Evolutionary conservation across 2,113 vertebrate genomes (phyloP).

Genomic region (Meleagris gallopavo): DNA sequence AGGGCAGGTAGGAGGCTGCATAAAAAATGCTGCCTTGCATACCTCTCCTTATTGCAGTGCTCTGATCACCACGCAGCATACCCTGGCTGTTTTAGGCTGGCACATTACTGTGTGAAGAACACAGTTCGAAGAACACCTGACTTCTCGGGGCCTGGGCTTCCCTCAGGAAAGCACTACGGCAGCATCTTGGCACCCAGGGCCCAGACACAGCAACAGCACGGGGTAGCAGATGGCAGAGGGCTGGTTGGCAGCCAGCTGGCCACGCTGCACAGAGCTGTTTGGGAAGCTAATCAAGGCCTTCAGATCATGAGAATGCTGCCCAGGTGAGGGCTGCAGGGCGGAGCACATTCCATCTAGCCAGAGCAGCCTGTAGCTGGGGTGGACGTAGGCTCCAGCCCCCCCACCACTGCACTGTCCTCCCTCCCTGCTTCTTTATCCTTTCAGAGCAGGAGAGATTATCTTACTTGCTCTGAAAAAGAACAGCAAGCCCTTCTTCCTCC

Average conservation of each 20-base stretch:
- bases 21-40: background rate
- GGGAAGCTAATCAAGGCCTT: conserved; percentile 51
- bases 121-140: conserved; percentile 4
- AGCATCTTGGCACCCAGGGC: conserved; percentile 19
- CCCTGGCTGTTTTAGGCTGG: background rate
- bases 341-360: background rate
- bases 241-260: conserved; percentile 62
- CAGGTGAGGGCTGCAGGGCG: conserved; percentile 37
- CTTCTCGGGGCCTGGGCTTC: background rate
- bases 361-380: background rate
- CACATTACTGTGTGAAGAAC: background rate
- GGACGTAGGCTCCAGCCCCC: background rate
- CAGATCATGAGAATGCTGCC: background rate
- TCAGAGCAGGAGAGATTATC: background rate
- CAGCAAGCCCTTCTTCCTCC: background rate
- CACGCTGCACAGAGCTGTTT: background rate
- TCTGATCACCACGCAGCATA: background rate
- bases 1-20: background rate
- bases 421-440: background rate
- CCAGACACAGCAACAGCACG: background rate
- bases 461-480: background rate
- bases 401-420: background rate
- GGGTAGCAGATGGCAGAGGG: conserved; percentile 53
- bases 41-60: background rate
- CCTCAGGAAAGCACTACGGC: background rate